These are phyloP conservation scores for Bicyclus anynana DNA, from an alignment of 1,140 invertebrate species.

Conservation along the genomic window DNA sequence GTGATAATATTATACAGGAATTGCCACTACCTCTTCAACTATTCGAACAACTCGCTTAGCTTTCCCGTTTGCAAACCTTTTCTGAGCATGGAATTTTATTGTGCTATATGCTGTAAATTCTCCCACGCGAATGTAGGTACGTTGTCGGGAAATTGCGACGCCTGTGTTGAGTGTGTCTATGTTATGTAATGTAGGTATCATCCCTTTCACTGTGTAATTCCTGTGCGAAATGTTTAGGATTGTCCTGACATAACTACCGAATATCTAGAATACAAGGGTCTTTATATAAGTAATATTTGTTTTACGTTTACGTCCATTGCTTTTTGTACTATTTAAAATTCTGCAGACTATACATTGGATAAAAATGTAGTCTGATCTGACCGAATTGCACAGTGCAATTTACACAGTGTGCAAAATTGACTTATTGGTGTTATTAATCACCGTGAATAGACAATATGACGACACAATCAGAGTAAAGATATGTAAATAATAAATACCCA, in stretches of 20 bases:
- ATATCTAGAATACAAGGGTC: not conserved
- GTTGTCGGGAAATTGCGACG: slow-evolving; percentile 12
- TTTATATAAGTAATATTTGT: not conserved
- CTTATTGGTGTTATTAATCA: no score
- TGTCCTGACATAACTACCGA: not conserved
- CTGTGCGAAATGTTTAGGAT: not conserved
- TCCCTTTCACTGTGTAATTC: slow-evolving; percentile 10
- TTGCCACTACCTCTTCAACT: no score
- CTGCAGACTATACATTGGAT: no score
- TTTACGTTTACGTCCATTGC: no score
- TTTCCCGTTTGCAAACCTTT: slow-evolving; percentile 20
- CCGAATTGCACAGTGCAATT: no score
- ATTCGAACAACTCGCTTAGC: slow-evolving; percentile 1
- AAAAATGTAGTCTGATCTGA: no score
- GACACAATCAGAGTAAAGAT: no score
- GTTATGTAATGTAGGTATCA: not conserved
- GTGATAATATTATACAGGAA: no score
- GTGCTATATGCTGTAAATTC: slow-evolving; percentile 16
- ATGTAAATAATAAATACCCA: no score
- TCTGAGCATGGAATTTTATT: slow-evolving; percentile 11
- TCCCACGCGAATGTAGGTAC: slow-evolving; percentile 21
- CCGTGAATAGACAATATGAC: no score
- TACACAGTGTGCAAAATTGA: no score
- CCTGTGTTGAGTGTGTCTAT: not conserved
- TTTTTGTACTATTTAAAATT: no score